Percentiles rank a stretch among this genome's conserved stretches.
phyloP scores from a whole-genome alignment of 2,888 invertebrate genomes.

The Parascotia fuliginaria region DNA sequence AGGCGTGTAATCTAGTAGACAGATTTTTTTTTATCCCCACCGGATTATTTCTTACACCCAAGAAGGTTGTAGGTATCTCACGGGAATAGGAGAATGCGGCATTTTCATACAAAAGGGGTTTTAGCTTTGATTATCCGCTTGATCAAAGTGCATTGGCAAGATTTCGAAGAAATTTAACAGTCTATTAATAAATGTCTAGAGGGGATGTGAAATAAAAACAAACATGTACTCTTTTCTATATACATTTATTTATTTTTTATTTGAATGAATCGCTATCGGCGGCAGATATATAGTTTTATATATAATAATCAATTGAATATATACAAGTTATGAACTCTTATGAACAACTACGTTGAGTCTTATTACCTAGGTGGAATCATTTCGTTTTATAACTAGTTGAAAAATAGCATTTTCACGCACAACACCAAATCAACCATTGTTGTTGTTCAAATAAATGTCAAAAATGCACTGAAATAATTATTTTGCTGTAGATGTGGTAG shows the following conservation, averaged over 20 bases:
- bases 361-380: constrained; percentile 80
- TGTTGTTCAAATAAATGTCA: constrained; percentile 23
- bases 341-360: constrained; percentile 76
- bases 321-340: constrained; percentile 80
- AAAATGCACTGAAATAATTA: constrained; percentile 5
- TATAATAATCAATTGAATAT: constrained; percentile 77
- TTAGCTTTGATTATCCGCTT: too few species aligned
- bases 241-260: constrained; percentile 74
- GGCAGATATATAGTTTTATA: constrained; percentile 72
- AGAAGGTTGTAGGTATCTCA: too few species aligned
- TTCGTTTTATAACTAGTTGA: constrained; percentile 57
- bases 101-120: too few species aligned
- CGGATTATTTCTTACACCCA: too few species aligned
- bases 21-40: too few species aligned
- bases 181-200: neutral
- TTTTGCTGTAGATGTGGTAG: neutral
- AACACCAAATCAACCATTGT: constrained; percentile 18
- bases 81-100: too few species aligned
- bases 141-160: too few species aligned
- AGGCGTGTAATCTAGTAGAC: too few species aligned
- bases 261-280: constrained; percentile 56
- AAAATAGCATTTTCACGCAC: constrained; percentile 36
- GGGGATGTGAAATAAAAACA: constrained; percentile 47
- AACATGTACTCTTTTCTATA: constrained; percentile 56
- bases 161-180: too few species aligned